These are phyloP conservation scores for Copsychus sechellarum DNA, from an alignment of 2,113 vertebrate genomes.

Conservation along the genomic window DNA sequence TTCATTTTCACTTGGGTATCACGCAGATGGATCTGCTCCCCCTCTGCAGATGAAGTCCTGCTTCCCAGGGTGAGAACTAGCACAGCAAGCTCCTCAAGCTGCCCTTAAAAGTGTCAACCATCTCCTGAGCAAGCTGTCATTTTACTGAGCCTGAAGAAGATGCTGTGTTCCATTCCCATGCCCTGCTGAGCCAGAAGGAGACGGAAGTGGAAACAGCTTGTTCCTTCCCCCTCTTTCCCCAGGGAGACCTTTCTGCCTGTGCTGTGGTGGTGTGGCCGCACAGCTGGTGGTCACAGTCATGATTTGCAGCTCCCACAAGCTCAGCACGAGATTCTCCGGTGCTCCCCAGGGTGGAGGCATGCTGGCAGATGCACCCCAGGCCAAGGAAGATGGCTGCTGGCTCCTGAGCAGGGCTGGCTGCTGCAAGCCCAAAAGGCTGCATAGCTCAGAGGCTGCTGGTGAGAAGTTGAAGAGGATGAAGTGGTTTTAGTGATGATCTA, in stretches of 20 bases:
- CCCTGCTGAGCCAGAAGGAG: not conserved
- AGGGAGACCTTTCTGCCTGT: not conserved
- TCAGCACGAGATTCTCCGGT: accelerated
- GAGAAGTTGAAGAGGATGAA: not conserved
- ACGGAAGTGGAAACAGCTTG: not conserved
- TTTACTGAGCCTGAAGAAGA: not conserved
- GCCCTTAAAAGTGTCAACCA: not conserved
- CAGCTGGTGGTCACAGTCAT: not conserved
- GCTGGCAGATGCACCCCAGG: not conserved
- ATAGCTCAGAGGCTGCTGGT: not conserved
- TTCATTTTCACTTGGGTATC: not conserved
- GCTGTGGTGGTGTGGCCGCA: not conserved
- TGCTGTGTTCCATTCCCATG: not conserved
- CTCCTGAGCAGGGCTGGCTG: not conserved
- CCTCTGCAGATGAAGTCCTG: not conserved
- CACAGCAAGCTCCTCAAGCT: not conserved
- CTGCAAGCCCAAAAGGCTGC: not conserved
- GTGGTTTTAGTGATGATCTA: not conserved
- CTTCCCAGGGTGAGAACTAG: not conserved
- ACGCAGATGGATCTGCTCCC: not conserved
- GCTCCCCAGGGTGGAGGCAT: accelerated
- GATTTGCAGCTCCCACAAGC: not conserved
- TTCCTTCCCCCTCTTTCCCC: not conserved
- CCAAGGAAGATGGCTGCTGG: not conserved
- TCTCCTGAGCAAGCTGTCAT: not conserved